Evolutionary conservation across 2,888 invertebrate genomes (phyloP).

Genomic region (Lacanobia wlatinum): DNA sequence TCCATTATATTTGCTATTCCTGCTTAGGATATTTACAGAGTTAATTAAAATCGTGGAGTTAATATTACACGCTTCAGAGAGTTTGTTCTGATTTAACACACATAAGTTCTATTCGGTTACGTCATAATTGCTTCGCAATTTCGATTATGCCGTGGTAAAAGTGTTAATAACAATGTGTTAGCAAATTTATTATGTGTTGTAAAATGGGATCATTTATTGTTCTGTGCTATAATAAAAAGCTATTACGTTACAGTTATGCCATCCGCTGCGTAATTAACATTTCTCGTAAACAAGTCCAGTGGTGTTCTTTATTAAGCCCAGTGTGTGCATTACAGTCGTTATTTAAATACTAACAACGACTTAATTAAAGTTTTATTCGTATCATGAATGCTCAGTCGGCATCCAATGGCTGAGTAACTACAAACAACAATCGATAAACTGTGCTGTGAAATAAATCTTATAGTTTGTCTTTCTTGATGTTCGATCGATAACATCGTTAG

Average conservation of each 20-base stretch:
- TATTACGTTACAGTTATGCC: constrained; percentile 52
- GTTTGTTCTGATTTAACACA: constrained; percentile 48
- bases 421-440: constrained; percentile 50
- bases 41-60: constrained; percentile 58
- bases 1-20: constrained; percentile 41
- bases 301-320: constrained; percentile 44
- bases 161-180: constrained; percentile 65
- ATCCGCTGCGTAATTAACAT: constrained; percentile 59
- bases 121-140: constrained; percentile 63
- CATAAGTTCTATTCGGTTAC: constrained; percentile 54
- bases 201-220: constrained; percentile 61
- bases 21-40: constrained; percentile 40
- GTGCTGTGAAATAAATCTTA: constrained; percentile 56
- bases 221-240: constrained; percentile 52
- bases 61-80: constrained; percentile 47
- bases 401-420: constrained; percentile 44
- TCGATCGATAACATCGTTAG: constrained; percentile 79
- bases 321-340: constrained; percentile 39
- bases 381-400: constrained; percentile 47
- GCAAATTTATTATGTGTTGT: constrained; percentile 63
- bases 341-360: constrained; percentile 53
- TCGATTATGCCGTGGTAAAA: constrained; percentile 57
- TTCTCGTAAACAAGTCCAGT: constrained; percentile 54
- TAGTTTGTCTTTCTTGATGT: constrained; percentile 67
- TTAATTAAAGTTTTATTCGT: constrained; percentile 47